Conservation (phyloP, 2,113 vertebrate species). For the Carettochelys insculpta region DNA sequence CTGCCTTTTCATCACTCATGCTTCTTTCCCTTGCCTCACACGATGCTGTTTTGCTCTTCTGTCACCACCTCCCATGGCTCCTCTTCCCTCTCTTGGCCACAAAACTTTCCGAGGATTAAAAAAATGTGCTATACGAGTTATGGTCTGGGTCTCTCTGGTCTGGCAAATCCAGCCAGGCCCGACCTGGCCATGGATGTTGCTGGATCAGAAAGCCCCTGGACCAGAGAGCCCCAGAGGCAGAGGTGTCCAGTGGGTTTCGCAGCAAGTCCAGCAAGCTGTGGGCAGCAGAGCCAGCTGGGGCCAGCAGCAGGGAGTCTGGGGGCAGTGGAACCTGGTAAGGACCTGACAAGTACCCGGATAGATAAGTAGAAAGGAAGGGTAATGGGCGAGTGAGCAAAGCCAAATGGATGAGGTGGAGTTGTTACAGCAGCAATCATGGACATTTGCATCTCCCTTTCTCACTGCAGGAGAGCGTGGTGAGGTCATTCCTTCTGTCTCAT, state of each 20-base stretch:
- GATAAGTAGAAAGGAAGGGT: not conserved
- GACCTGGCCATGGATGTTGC: too few species aligned
- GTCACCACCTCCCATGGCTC: fast-evolving
- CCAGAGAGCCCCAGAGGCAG: too few species aligned
- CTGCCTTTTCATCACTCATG: not conserved
- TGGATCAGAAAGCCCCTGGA: too few species aligned
- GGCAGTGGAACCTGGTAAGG: too few species aligned
- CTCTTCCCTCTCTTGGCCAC: not conserved
- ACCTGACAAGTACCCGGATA: not conserved
- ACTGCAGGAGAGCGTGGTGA: not conserved
- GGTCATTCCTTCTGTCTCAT: not conserved
- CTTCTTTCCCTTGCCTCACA: not conserved
- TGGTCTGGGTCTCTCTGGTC: too few species aligned
- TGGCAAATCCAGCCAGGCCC: too few species aligned
- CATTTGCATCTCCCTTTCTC: not conserved
- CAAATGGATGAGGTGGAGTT: not conserved
- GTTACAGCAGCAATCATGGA: not conserved
- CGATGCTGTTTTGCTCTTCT: not conserved
- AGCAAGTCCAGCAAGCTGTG: too few species aligned
- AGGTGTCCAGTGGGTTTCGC: too few species aligned
- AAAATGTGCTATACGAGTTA: too few species aligned
- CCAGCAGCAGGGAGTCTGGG: too few species aligned
- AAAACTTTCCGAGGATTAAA: too few species aligned
- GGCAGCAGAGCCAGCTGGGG: too few species aligned
- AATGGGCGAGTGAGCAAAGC: not conserved